Evolutionary conservation across 2,113 vertebrate genomes (phyloP).

Genomic region (Coturnix japonica): DNA sequence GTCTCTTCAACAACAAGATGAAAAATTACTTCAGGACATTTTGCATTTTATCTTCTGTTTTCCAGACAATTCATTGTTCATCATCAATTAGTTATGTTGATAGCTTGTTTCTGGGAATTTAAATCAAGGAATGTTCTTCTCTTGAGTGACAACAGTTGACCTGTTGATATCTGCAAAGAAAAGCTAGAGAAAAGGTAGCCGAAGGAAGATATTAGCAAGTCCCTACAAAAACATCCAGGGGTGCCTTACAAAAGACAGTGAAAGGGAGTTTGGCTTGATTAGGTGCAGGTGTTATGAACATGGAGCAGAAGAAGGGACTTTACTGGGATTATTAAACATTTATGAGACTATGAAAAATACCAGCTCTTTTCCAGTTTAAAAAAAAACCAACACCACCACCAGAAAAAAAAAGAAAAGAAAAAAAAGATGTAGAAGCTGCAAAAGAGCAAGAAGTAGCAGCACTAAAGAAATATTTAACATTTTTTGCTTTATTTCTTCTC

Average conservation of each 20-base stretch:
- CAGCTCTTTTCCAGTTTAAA: constrained; percentile 38
- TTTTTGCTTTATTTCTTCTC: neutral
- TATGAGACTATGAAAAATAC: constrained; percentile 54
- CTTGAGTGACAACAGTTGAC: neutral
- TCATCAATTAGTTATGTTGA: neutral
- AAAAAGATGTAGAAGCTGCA: neutral
- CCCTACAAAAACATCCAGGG: neutral
- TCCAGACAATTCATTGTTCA: neutral
- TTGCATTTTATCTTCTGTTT: neutral
- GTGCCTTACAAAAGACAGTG: neutral
- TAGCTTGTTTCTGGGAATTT: neutral
- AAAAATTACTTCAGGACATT: neutral
- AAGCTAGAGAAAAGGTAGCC: neutral
- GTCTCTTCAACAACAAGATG: neutral
- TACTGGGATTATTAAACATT: constrained; percentile 36
- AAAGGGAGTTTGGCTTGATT: constrained; percentile 4
- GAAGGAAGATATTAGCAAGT: neutral
- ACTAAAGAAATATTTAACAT: neutral
- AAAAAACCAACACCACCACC: neutral
- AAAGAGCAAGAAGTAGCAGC: constrained; percentile 10
- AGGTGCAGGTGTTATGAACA: constrained; percentile 32
- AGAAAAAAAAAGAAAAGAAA: too few species aligned
- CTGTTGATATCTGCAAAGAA: neutral
- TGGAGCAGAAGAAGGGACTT: constrained; percentile 33
- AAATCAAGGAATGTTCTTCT: neutral